Evolutionary conservation across 2,113 vertebrate genomes (phyloP).

Genomic region (Apistogramma diplotaenia): DNA sequence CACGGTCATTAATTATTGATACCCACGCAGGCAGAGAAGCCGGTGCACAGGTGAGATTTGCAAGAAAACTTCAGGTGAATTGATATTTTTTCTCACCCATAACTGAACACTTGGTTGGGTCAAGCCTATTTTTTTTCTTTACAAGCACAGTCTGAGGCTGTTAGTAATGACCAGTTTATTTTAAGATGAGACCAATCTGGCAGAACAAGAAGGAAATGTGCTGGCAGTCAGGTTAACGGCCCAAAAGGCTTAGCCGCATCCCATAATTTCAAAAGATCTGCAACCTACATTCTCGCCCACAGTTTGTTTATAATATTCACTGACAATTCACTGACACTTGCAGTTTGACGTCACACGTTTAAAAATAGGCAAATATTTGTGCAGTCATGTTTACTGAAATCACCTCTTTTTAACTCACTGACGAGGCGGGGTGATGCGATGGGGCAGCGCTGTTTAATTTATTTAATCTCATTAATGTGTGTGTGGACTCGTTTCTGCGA

Average conservation of each 20-base stretch:
- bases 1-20: slow-evolving; percentile 54
- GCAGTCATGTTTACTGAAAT: slow-evolving; percentile 13
- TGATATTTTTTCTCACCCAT: background rate
- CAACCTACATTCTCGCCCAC: background rate
- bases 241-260: background rate
- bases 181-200: background rate
- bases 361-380: slow-evolving; percentile 26
- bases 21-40: slow-evolving; percentile 7
- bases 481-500: background rate
- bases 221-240: background rate
- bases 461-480: background rate
- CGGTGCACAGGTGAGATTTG: slow-evolving; percentile 14
- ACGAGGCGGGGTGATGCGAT: background rate
- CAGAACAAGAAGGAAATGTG: background rate
- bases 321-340: slow-evolving; percentile 1
- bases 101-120: background rate
- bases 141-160: background rate
- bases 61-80: background rate
- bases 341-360: slow-evolving; percentile 1
- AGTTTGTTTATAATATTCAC: slow-evolving; percentile 21
- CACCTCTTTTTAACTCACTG: background rate
- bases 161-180: slow-evolving; percentile 1
- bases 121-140: background rate
- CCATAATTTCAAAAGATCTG: slow-evolving; percentile 25
- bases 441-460: background rate